Base-by-base conservation (phyloP, 2,113 vertebrate genomes). In the Tautogolabrus adspersus region DNA sequence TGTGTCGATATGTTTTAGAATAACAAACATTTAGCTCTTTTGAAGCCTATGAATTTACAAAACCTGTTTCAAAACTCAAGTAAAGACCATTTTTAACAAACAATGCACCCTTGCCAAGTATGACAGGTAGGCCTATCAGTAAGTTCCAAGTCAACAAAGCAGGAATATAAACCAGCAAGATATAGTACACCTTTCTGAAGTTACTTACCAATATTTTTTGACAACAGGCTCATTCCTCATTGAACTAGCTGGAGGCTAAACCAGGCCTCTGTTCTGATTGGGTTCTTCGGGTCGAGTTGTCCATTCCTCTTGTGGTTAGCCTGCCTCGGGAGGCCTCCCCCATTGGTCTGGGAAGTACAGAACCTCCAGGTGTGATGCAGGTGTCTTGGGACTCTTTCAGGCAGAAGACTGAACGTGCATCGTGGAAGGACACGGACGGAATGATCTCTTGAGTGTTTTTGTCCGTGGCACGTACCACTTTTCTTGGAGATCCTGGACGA, bases 351-450 rank as follows among this genome's bases (percentile, higher is more conserved):
- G 94, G 79, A n/a, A 94, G 81, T 5, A 84, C 82, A 10, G 85
- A 89, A 54, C 82, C 89, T 49, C 76, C 84, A 58, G 71, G 44
- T 6, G 79, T 8, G 26, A 66, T 83, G 5, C 64, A 18, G 15
- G 75, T 5, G 65, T 84, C 94, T 91, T 3, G 93, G 85, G 54
- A 92, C 81, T 79, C 95, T 78, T 88, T 93, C 0, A 89, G 94
- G 88, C 94, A 96, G 89, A 97, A 97, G 67, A 96, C 92, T 0
- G 96, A 96, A 18, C 19, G 86, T 1, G 94, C 85, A 1, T 96
- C 94, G 42, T 74, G 55, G 64, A 94, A 94, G 12, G 92, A 90
- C 52, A 94, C 72, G 44, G 82, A 65, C 57, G 95, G 81, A 72
- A 87, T 75, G 57, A 92, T 86, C 0, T 93, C 89, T 52, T 91